phyloP scores from a whole-genome alignment of 1,140 invertebrate species.

The Rhyacophila brunnea region DNA sequence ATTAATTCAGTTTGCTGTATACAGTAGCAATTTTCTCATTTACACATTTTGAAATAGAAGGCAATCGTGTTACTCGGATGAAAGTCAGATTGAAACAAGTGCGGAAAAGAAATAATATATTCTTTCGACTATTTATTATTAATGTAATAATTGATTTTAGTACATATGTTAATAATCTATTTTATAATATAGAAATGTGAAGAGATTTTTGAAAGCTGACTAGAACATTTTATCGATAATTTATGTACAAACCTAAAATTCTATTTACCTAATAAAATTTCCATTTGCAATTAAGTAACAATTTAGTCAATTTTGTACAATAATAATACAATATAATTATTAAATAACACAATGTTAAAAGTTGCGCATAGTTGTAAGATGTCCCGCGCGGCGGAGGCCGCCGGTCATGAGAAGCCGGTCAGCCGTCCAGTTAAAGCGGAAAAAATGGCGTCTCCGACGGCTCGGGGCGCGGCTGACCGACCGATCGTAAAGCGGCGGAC shows the following conservation, averaged over 20 bases:
- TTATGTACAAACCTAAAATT: conserved; percentile 37
- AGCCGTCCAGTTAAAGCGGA: too few species aligned
- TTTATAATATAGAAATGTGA: conserved; percentile 28
- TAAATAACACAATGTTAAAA: conserved; percentile 25
- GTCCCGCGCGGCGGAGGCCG: conserved; percentile 26
- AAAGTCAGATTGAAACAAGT: conserved; percentile 23
- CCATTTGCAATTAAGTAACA: conserved; percentile 34
- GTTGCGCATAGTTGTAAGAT: conserved; percentile 28
- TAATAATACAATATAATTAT: conserved; percentile 29
- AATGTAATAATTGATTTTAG: conserved; percentile 37
- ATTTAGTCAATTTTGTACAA: conserved; percentile 35
- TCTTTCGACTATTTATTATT: conserved; percentile 27
- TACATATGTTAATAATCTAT: conserved; percentile 28
- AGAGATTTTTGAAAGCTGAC: conserved; percentile 32
- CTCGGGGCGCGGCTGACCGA: neutral
- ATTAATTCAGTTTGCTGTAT: too few species aligned
- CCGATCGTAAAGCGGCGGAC: neutral
- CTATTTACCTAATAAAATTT: conserved; percentile 34
- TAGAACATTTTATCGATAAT: conserved; percentile 36
- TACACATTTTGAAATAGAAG: conserved; percentile 25
- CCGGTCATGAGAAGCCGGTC: conserved; percentile 28
- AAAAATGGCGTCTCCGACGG: neutral
- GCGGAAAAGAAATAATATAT: conserved; percentile 30
- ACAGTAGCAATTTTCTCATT: neutral
- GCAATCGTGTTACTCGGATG: conserved; percentile 25